These are phyloP conservation scores for Ichneumoninae sp. DNA, from an alignment of 2,888 invertebrate genomes.

Conservation along the genomic window DNA sequence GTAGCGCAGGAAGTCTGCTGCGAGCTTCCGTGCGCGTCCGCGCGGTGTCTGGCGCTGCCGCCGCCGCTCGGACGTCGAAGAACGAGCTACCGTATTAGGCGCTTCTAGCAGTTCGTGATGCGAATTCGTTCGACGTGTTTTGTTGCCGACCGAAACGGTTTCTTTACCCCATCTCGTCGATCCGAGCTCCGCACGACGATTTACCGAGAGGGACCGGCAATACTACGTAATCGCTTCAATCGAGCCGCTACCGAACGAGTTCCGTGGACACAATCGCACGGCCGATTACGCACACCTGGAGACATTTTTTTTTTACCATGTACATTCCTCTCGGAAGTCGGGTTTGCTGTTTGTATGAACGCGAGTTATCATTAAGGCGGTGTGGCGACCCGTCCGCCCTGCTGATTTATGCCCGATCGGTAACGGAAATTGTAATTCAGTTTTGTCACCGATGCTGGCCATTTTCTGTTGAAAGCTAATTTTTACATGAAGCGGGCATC, in stretches of 20 bases:
- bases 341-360: too few species aligned
- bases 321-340: too few species aligned
- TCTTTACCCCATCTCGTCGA: neutral
- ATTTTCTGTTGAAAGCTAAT: too few species aligned
- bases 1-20: constrained; percentile 15
- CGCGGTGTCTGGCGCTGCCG: neutral
- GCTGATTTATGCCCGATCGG: too few species aligned
- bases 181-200: neutral
- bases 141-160: constrained; percentile 27
- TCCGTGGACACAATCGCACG: neutral
- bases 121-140: constrained; percentile 48
- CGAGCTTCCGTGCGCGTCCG: neutral
- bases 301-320: neutral
- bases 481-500: too few species aligned
- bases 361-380: too few species aligned
- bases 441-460: too few species aligned
- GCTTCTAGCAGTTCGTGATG: constrained; percentile 49
- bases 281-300: neutral
- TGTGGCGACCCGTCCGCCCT: too few species aligned
- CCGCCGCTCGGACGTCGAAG: neutral
- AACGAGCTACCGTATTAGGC: constrained; percentile 52
- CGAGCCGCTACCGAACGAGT: constrained; percentile 19
- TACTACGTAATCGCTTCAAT: constrained; percentile 35
- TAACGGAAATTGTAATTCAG: too few species aligned
- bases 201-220: constrained; percentile 1